Evolutionary conservation across 2,113 vertebrate genomes (phyloP), one percentile per base, ranked within the genome.

Genomic region (Sebastes fasciatus): DNA sequence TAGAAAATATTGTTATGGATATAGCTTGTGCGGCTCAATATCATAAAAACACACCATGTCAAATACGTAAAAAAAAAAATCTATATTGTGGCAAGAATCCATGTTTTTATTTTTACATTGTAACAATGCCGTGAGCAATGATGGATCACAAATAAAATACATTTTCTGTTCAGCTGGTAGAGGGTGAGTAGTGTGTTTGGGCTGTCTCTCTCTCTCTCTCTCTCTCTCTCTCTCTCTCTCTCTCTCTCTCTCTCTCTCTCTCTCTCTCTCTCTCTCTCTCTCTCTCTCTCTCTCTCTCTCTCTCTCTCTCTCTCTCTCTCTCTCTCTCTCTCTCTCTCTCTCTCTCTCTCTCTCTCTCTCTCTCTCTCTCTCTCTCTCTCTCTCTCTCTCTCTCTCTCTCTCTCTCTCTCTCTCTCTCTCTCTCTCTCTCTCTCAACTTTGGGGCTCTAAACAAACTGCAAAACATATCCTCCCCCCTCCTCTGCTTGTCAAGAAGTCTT

Each of bases 361-460:
- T n/a, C n/a, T n/a, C n/a, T n/a, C n/a, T n/a, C n/a, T n/a, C n/a
- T n/a, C n/a, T n/a, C n/a, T n/a, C n/a, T n/a, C n/a, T n/a, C n/a
- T n/a, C n/a, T n/a, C n/a, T n/a, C n/a, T n/a, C n/a, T n/a, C n/a
- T n/a, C n/a, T n/a, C n/a, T n/a, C n/a, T n/a, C n/a, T n/a, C n/a
- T n/a, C n/a, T n/a, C n/a, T n/a, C n/a, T n/a, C n/a, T n/a, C n/a
- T n/a, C n/a, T n/a, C n/a, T n/a, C n/a, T n/a, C n/a, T n/a, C n/a
- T n/a, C n/a, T n/a, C n/a, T n/a, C n/a, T n/a, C n/a, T n/a, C n/a
- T n/a, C n/a, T n/a, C n/a, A 80, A 75, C 73, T 77, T 85, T 80
- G 69, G 21, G 40, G 57, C 49, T 21, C 43, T 8, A 45, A 64
- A 23, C 16, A 71, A 78, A 78, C 58, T 42, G 58, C 69, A 75